A percentile compares a stretch with the other conserved stretches of the same genome.
phyloP scores from a whole-genome alignment of 2,113 vertebrate species.

The Hippocampus mohnikei region DNA sequence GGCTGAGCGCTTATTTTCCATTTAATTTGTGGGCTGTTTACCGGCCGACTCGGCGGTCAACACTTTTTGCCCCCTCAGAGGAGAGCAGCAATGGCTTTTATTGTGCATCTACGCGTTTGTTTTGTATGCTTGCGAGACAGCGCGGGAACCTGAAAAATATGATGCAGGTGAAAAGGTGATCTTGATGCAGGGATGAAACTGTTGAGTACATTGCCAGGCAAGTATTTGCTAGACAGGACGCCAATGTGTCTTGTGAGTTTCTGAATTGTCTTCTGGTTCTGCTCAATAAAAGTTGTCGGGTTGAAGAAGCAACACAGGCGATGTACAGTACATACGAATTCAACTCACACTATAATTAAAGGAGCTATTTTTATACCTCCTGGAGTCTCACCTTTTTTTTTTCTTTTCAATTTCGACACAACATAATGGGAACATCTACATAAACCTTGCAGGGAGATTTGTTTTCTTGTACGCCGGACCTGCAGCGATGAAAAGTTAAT shows the following conservation, averaged over 20 bases:
- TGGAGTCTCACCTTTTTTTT: slow-evolving; percentile 4
- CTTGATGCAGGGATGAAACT: neutral
- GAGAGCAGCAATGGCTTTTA: neutral
- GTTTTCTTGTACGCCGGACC: slow-evolving; percentile 17
- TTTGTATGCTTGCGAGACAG: neutral
- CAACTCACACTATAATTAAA: neutral
- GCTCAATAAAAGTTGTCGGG: neutral
- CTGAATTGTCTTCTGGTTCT: too few relatives aligned
- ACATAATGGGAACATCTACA: slow-evolving; percentile 29
- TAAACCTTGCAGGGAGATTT: slow-evolving; percentile 33
- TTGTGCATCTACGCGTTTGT: neutral
- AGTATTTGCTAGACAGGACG: too few relatives aligned
- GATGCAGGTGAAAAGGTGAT: neutral
- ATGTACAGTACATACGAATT: neutral
- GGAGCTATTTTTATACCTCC: neutral
- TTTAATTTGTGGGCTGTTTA: slow-evolving; percentile 9
- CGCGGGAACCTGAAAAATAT: neutral
- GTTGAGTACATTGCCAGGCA: too few relatives aligned
- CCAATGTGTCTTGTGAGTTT: neutral
- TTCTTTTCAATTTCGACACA: slow-evolving; percentile 2
- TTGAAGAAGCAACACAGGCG: neutral
- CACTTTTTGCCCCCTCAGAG: slow-evolving; percentile 4
- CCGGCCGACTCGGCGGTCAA: slow-evolving; percentile 3
- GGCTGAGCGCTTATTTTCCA: slow-evolving; percentile 18
- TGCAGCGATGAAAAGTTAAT: slow-evolving; percentile 49